Evolutionary conservation across 2,888 invertebrate species (phyloP).

Genomic region (Harpalus rufipes): DNA sequence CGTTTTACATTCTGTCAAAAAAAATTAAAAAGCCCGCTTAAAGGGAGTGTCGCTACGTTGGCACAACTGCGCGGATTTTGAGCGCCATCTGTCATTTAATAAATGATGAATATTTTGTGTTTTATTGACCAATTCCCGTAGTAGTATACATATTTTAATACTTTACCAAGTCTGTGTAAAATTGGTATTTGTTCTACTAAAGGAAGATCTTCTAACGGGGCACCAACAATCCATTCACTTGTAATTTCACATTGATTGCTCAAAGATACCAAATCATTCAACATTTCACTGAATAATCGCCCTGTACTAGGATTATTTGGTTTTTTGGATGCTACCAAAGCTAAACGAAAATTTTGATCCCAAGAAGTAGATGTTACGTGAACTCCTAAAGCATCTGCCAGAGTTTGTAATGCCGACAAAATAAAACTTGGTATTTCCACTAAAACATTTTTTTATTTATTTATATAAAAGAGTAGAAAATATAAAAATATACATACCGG

Average conservation of each 20-base stretch:
- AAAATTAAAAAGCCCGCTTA: too few species aligned
- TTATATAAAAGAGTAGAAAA: constrained; percentile 2
- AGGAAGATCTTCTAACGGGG: constrained; percentile 87
- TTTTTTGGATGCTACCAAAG: constrained; percentile 78
- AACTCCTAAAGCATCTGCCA: constrained; percentile 88
- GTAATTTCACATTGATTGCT: constrained; percentile 88
- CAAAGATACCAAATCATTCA: constrained; percentile 84
- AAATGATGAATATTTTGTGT: too few species aligned
- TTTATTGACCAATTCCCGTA: too few species aligned
- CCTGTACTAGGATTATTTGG: constrained; percentile 73
- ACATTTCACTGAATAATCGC: constrained; percentile 81
- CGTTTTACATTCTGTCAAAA: too few species aligned
- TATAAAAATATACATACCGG: constrained; percentile 75
- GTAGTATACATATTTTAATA: constrained; percentile 29
- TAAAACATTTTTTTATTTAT: constrained; percentile 68
- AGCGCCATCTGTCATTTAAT: too few species aligned
- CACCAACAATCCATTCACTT: constrained; percentile 84
- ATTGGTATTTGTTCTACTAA: constrained; percentile 91
- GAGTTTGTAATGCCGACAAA: constrained; percentile 84
- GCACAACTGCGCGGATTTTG: too few species aligned
- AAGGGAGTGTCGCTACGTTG: too few species aligned
- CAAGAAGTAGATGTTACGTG: constrained; percentile 89
- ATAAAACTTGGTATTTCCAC: constrained; percentile 83
- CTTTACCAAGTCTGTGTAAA: constrained; percentile 83
- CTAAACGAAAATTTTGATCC: constrained; percentile 84